A percentile compares a stretch with the other conserved stretches of the same genome.
Evolutionary conservation across 2,113 vertebrate species (phyloP).

Genomic region (Oxyruncus cristatus): DNA sequence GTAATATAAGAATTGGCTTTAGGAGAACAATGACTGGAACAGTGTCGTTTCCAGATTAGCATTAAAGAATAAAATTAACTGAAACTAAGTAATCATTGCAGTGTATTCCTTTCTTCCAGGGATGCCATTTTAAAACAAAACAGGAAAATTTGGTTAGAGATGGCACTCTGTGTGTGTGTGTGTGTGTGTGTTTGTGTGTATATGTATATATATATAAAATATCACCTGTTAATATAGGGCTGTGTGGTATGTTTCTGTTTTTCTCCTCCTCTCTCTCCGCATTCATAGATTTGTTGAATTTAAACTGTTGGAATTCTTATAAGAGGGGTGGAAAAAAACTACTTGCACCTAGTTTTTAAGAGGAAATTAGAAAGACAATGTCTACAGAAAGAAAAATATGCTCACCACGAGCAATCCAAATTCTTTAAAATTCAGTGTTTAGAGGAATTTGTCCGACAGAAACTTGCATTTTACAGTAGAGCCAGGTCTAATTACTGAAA

Average conservation of each 20-base stretch:
- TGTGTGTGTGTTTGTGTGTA: accelerated
- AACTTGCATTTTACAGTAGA: not conserved
- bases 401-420: not conserved
- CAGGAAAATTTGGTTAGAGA: not conserved
- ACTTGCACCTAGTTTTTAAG: not conserved
- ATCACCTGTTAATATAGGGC: not conserved
- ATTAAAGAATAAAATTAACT: not conserved
- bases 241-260: not conserved
- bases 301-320: not conserved
- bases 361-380: not conserved
- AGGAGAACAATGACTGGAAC: slow-evolving; percentile 3
- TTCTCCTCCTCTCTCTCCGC: not conserved
- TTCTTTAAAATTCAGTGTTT: not conserved
- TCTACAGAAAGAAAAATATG: not conserved
- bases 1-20: slow-evolving; percentile 7
- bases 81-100: not conserved
- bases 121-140: not conserved
- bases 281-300: not conserved
- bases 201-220: too few relatives aligned
- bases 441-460: not conserved
- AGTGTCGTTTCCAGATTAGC: not conserved
- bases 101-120: not conserved
- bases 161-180: not conserved
- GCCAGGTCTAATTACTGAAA: not conserved
- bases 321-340: accelerated